Base-by-base conservation (phyloP, 2,113 vertebrate species). In the Tetraodon nigroviridis region DNA sequence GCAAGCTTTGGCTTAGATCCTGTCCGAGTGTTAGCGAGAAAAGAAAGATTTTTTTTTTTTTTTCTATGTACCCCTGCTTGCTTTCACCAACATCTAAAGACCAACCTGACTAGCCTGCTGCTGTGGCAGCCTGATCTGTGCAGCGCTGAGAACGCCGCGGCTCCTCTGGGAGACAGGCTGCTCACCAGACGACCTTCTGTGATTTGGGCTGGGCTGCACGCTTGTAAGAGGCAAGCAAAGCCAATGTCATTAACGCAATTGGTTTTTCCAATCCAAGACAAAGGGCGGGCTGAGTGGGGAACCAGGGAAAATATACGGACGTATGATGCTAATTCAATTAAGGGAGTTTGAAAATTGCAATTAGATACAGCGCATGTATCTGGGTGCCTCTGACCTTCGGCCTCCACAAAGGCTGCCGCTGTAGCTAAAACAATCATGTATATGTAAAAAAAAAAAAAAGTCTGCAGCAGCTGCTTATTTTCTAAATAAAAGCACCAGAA, bases 171-270 rank as follows among this genome's bases (percentile, higher is more conserved):
- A 65, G 74, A 78, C 60, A 51, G 64, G 22, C 22, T 70, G 69
- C 53, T 57, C 57, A 61, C 3, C 14, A 59, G 59, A 73, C 54
- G 79, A 83, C 83, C 79, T 83, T 83, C 60, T 45, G 68, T 2
- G 40, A 63, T 62, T 3, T 24, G 53, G 42, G 64, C 75, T 58
- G 69, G 20, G 37, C 46, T 24, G 6, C 15, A 8, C 24, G 71
- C 51, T 27, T 46, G 27, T 13, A 55, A 58, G 50, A 55, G 81
- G 76, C 69, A 64, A 22, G 59, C 71, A 58, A 46, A 53, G 68
- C 58, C 54, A 72, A 73, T 73, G 74, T 74, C 76, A 81, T 74
- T 64, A 73, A 49, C 29, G 59, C 22, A 29, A 84, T 83, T 75
- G 71, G 56, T 55, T 47, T 51, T 75, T 59, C 55, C 63, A 48